Evolutionary conservation across 2,797 vertebrate species (phyloP), one percentile per base, ranked within the genome.

Genomic region (Typhlichthys eigenmanni): DNA sequence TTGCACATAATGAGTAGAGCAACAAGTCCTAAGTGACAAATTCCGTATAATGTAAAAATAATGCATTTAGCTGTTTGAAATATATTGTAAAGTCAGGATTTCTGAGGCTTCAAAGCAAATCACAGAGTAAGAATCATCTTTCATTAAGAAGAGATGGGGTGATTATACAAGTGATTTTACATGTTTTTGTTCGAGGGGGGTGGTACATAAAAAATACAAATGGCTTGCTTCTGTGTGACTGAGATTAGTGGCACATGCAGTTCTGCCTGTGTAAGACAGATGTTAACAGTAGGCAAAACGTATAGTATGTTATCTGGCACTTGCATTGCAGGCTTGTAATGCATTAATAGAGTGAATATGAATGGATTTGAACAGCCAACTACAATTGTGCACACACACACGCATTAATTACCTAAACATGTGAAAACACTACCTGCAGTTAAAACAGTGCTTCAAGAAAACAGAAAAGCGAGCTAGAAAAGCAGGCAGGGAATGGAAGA

Each of bases 71-170:
- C 12, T 16, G 10, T 71, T 60, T 55, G 11, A 80, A 7, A 80
- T 48, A 77, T 34, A 62, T 32, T 29, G 52, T 67, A 34, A 55
- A 13, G 54, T 81, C 66, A 53, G 43, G 13, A 48, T 29, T 47
- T 57, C 55, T 55, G 65, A 82, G 85, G 82, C 88, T 85, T 75
- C 88, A 91, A 88, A 91, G 88, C 87, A 90, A 84, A 89, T 88
- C 88, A 76, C 79, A 92, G 91, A 91, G 91, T 91, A 93, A 92
- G 87, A 89, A 82, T 87, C 79, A 84, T 85, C 82, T 72, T 75
- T 75, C 69, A n/a, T 51, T 71, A 71, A 51, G 62, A 64, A 71
- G 13, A 58, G 64, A 34, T 71, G 67, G 43, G 19, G 59, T 64
- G 65, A 79, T 81, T 74, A 5, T 60, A 60, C 71, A 74, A 65